These are phyloP conservation scores for Asobara japonica DNA, from an alignment of 1,140 invertebrate species.

Conservation along the genomic window DNA sequence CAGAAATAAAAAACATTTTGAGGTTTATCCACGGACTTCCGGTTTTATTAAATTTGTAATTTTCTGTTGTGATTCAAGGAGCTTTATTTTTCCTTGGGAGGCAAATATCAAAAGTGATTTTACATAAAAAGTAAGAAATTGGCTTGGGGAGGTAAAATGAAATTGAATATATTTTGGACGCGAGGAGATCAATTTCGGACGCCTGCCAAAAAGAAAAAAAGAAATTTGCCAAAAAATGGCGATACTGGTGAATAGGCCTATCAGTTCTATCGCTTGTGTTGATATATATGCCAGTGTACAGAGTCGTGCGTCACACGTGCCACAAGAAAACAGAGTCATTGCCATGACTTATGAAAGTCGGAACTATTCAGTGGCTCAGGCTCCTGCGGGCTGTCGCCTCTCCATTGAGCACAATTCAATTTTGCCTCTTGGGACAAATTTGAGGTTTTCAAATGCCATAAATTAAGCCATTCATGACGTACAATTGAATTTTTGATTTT, in stretches of 20 bases:
- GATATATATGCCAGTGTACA: conserved; percentile 1
- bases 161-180: background rate
- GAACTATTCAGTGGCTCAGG: background rate
- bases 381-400: background rate
- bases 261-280: background rate
- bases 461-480: too few species aligned
- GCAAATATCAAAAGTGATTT: too few species aligned
- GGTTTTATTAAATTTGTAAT: too few species aligned
- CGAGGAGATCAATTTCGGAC: background rate
- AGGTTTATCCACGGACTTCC: too few species aligned
- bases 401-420: background rate
- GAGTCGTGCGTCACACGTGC: conserved; percentile 54
- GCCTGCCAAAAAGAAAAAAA: background rate
- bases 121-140: too few species aligned
- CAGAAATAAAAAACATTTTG: too few species aligned
- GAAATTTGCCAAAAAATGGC: background rate
- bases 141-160: background rate
- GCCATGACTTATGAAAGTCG: conserved; percentile 60
- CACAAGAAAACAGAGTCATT: conserved; percentile 64
- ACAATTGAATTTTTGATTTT: too few species aligned
- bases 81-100: too few species aligned
- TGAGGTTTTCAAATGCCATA: too few species aligned
- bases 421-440: too few species aligned
- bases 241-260: background rate
- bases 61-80: too few species aligned